Evolutionary conservation across 2,797 vertebrate species (phyloP), one percentile per base, ranked within the genome.

Genomic region (Artibeus lituratus): DNA sequence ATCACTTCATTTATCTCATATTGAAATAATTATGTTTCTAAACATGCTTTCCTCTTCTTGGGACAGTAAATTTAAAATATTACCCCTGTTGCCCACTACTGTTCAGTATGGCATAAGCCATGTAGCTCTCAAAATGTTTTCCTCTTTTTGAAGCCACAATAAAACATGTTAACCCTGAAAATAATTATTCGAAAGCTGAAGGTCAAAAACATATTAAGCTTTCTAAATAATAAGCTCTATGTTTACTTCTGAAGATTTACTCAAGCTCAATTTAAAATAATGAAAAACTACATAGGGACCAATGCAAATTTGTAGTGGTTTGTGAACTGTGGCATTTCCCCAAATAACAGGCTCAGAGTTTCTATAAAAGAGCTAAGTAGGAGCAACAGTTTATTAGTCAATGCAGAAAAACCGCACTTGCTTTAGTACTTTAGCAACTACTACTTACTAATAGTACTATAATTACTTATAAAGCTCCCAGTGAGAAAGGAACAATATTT

Each of bases 191-290:
- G 70, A 72, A 94, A 67, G 42, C 67, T 91, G 42, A 89, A 97
- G 53, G 92, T 82, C 26, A 94, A 90, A 96, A 87, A 65, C 11
- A 11, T 49, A 95, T 78, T 90, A 92, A 87, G 72, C 62, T 92
- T 95, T 62, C 72, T 94, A 39, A 97, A 94, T 77, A 91, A 2
- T 90, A 26, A 95, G 67, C 7, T 95, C 39, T 37, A 53, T 18
- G 59, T 87, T 89, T 90, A 93, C 57, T 93, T 94, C 93, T 90
- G 22, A 89, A 90, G 69, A 26, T 89, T 94, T 93, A 91, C 35
- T 94, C 42, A 93, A 91, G 35, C 87, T 87, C 62, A 97, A 76
- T 49, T 88, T 88, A 95, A 97, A 96, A 89, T 92, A 89, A 91
- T 84, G 21, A 90, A 89, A 94, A 93, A 92, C 29, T 55, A 77